Evolutionary conservation across 2,888 invertebrate genomes (phyloP), one percentile per base, ranked within the genome.

Genomic region (Artemia sinica): DNA sequence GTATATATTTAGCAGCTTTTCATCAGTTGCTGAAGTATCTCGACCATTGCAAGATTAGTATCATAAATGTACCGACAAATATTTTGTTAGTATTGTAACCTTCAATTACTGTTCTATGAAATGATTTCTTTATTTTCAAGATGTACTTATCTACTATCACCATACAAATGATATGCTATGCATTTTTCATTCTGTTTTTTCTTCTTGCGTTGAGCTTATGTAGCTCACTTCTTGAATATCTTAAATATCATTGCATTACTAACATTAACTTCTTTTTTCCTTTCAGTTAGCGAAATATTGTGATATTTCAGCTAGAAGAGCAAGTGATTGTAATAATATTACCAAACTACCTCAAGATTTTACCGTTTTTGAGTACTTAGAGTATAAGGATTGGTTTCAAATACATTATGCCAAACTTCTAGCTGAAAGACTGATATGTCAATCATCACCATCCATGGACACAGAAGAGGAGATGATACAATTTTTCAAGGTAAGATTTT

Each of bases 321-420:
- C 81, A 72, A 86, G 84, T 69, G 91, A 89, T 77, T 80, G 83
- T 41, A 92, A 93, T 80, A 85, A 92, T 66, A 91, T 89, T 76
- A 87, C 87, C 73, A 87, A 86, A 77, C 80, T 97, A 52, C 83
- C 87, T 49, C 86, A 87, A 74, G 91, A 92, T 74, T 96, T 98
- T 76, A 90, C 89, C 8, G 91, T 97, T 71, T 98, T 97, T 81
- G 95, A 95, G 77, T 97, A 97, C 78, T 89, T 97, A 67, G 96
- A 97, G 78, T 97, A 98, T 78, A 98, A 98, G 79, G 97, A 98
- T 79, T 88, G 97, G n/a, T 98, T 94, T 80, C 97, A 97, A 80
- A 93, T 91, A 81, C 95, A 92, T 79, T 98, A 98, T 78, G 88
- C 95, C 41, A 82, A 92, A 28, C 89, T 95, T 82, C 80, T 98